A percentile compares a stretch with the other conserved stretches of the same genome.
These are phyloP conservation scores for Philhelius pedissequus DNA, from an alignment of 2,888 invertebrate genomes.

Conservation along the genomic window DNA sequence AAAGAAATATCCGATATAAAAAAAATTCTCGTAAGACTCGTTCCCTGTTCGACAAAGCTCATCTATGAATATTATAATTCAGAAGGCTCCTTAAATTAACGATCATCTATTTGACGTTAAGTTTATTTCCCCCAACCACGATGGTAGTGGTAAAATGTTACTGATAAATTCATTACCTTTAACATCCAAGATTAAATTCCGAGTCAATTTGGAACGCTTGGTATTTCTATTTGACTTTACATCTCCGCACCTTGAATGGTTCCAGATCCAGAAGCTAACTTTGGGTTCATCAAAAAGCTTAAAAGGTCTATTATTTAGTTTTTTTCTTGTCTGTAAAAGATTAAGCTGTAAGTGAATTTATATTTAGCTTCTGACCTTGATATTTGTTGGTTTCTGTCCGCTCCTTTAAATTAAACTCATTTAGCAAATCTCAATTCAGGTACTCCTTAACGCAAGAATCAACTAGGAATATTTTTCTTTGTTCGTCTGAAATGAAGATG, in stretches of 20 bases:
- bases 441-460: constrained; percentile 8
- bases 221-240: not conserved
- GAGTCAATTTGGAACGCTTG: constrained; percentile 6
- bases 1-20: no score
- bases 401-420: constrained; percentile 5
- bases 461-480: constrained; percentile 34
- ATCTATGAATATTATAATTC: no score
- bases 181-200: not conserved
- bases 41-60: no score
- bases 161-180: not conserved
- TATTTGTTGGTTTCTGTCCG: constrained; percentile 12
- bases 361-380: constrained; percentile 38
- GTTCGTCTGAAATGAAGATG: constrained; percentile 17
- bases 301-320: not conserved
- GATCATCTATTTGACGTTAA: not conserved
- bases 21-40: no score
- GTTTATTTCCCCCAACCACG: not conserved
- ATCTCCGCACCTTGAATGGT: constrained; percentile 11
- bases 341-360: not conserved
- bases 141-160: not conserved
- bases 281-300: constrained; percentile 45
- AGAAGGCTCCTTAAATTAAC: not conserved
- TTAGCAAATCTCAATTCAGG: not conserved
- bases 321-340: not conserved
- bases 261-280: not conserved